phyloP scores from a whole-genome alignment of 2,888 invertebrate genomes.

The Cylloceria caligata region DNA sequence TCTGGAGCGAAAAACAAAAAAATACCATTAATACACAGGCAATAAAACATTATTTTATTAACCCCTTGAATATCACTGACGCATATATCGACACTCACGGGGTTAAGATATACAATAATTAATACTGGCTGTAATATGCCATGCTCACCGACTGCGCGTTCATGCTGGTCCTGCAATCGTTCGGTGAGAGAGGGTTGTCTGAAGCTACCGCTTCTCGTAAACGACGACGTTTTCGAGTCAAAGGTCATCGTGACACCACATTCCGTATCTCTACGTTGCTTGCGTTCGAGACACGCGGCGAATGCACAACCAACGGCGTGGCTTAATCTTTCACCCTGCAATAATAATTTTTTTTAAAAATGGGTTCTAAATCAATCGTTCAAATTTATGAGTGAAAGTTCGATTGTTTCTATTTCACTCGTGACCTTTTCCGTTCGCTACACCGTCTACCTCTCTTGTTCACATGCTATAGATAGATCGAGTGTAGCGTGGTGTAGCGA shows the following conservation, averaged over 20 bases:
- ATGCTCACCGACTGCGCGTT: conserved; percentile 88
- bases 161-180: conserved; percentile 86
- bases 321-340: conserved; percentile 96
- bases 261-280: conserved; percentile 98
- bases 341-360: neutral
- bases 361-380: too few relatives aligned
- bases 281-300: conserved; percentile 98
- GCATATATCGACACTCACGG: too few relatives aligned
- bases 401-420: too few relatives aligned
- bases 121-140: too few relatives aligned
- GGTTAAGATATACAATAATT: too few relatives aligned
- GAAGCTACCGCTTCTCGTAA: conserved; percentile 97
- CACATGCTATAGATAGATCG: too few relatives aligned
- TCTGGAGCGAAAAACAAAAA: conserved; percentile 71
- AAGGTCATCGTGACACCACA: conserved; percentile 97
- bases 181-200: conserved; percentile 93
- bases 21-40: neutral
- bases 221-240: conserved; percentile 95
- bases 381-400: conserved; percentile 7
- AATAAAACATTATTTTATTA: neutral
- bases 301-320: conserved; percentile 99
- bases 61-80: too few relatives aligned
- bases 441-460: too few relatives aligned
- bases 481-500: too few relatives aligned
- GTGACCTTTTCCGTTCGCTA: too few relatives aligned